Percentiles rank a stretch among this genome's conserved stretches.
These are phyloP conservation scores for Drosophila pseudotalamancana DNA, from an alignment of 2,888 invertebrate species.

Conservation along the genomic window DNA sequence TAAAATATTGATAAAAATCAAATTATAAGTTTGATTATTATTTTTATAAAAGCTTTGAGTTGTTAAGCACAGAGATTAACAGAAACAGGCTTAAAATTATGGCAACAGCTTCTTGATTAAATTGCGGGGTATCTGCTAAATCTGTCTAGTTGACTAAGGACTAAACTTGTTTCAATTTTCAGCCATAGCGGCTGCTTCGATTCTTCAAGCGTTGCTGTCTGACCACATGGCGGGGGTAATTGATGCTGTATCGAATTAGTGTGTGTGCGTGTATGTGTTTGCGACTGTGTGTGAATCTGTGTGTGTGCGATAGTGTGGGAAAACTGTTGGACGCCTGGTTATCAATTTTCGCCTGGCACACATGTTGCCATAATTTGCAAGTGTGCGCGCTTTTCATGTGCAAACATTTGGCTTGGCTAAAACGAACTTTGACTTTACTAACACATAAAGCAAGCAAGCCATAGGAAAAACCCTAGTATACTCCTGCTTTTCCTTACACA, in stretches of 20 bases:
- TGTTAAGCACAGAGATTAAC: no score
- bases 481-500: not conserved
- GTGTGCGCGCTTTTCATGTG: slow-evolving; percentile 37
- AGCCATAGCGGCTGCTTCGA: not conserved
- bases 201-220: slow-evolving; percentile 7
- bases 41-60: no score
- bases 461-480: not conserved
- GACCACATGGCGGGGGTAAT: slow-evolving; percentile 55
- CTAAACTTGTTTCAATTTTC: slow-evolving; percentile 21
- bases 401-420: slow-evolving; percentile 15
- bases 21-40: no score
- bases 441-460: slow-evolving; percentile 13
- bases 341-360: slow-evolving; percentile 49
- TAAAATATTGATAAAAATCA: no score
- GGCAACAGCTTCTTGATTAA: no score
- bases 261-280: slow-evolving; percentile 7
- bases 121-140: not conserved
- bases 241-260: slow-evolving; percentile 52
- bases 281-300: not conserved
- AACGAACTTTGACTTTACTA: slow-evolving; percentile 21
- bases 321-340: slow-evolving; percentile 19
- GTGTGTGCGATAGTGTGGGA: slow-evolving; percentile 13
- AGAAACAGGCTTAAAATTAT: no score
- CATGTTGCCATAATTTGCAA: slow-evolving; percentile 57
- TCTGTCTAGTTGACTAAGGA: no score